A percentile compares a stretch with the other conserved stretches of the same genome.
phyloP scores from a whole-genome alignment of 2,797 vertebrate genomes.

The Sebastes hubbsi region DNA sequence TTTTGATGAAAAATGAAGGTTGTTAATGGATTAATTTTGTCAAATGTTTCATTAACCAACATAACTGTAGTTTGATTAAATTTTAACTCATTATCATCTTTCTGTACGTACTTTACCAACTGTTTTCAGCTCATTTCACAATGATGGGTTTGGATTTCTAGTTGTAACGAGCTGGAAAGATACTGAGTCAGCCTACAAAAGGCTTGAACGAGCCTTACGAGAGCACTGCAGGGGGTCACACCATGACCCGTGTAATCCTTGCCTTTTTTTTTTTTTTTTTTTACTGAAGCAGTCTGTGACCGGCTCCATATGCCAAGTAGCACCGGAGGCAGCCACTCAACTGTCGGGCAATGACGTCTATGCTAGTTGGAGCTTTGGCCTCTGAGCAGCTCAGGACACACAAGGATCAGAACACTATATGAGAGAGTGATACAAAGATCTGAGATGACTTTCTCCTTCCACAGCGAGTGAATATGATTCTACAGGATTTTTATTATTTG shows the following conservation, averaged over 20 bases:
- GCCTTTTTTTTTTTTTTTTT: slow-evolving; percentile 3
- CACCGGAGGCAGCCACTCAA: slow-evolving; percentile 4
- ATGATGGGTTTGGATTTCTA: not conserved
- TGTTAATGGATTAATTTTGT: not conserved
- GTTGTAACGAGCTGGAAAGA: not conserved
- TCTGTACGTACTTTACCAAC: rapidly evolving
- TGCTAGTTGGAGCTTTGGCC: slow-evolving; percentile 2
- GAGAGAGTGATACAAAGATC: not conserved
- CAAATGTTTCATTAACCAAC: not conserved
- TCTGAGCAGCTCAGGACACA: slow-evolving; percentile 1
- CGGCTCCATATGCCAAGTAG: slow-evolving; percentile 28
- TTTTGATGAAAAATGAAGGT: not conserved
- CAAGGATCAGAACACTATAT: not conserved
- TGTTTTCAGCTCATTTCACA: not conserved
- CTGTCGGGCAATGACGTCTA: slow-evolving; percentile 21
- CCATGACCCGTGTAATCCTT: slow-evolving; percentile 23
- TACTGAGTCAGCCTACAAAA: not conserved
- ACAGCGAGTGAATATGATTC: not conserved
- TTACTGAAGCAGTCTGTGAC: slow-evolving; percentile 5
- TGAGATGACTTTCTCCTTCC: not conserved
- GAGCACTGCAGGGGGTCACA: slow-evolving; percentile 2
- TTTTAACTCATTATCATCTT: not conserved
- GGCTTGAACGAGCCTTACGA: not conserved
- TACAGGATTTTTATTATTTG: not conserved
- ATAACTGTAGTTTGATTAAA: not conserved